Percentiles rank a stretch among this genome's conserved stretches.
Conservation (phyloP, 2,113 vertebrate genomes). For the Antechinus stuartii region DNA sequence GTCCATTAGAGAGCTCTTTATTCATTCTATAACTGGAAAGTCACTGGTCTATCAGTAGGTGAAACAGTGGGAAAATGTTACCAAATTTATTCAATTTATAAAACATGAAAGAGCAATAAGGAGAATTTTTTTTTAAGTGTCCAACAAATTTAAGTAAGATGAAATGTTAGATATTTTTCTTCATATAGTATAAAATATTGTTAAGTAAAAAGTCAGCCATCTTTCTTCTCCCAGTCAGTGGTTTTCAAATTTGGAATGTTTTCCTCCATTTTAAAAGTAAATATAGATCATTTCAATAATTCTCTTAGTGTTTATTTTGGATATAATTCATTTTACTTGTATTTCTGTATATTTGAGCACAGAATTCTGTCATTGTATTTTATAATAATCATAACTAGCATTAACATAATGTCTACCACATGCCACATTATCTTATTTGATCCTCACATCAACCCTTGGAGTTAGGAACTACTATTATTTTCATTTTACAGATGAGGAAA, state of each 20-base stretch:
- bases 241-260: background rate
- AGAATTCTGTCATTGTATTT: background rate
- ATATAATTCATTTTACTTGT: conserved; percentile 37
- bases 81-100: background rate
- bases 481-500: background rate
- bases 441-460: background rate
- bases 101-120: background rate
- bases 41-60: background rate
- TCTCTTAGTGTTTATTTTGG: conserved; percentile 33
- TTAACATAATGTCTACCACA: background rate
- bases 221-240: background rate
- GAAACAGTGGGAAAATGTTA: background rate
- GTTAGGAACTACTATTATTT: background rate
- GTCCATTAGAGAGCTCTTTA: conserved; percentile 37
- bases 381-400: background rate
- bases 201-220: background rate
- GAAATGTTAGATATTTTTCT: conserved; percentile 32
- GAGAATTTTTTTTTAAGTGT: background rate
- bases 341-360: background rate
- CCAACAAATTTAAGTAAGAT: conserved; percentile 23
- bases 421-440: background rate
- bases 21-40: background rate
- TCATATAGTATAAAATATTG: background rate
- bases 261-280: conserved; percentile 38
- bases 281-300: conserved; percentile 21